Evolutionary conservation across 2,888 invertebrate species (phyloP), one percentile per base, ranked within the genome.

Genomic region (Perizoma affinitatum): DNA sequence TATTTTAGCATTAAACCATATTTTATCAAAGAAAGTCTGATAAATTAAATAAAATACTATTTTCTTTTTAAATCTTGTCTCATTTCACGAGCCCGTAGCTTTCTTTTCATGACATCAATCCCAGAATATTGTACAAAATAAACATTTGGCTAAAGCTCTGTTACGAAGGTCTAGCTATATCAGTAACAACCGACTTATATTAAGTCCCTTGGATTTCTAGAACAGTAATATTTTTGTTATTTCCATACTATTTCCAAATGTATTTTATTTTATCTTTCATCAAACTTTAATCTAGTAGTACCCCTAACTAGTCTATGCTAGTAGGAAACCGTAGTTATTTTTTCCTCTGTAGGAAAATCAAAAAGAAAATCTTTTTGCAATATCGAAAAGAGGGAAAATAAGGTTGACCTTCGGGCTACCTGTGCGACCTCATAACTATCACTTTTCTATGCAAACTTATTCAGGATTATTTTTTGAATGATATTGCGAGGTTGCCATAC

Each of bases 401-500:
- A 50, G 59, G 44, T 53, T 53, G 67, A 57, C 62, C 57, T 62
- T 11, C 33, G 61, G 33, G 49, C 45, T 52, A 61, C 64, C 67
- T 68, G 57, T 42, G 61, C 53, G 59, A 56, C 49, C 65, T 65
- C 65, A 61, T 63, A 58, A 63, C 69, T 62, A 65, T 65, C 63
- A 50, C 58, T 53, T 55, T 60, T 44, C 55, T 46, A 45, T 44
- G 57, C 51, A 48, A 55, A 66, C 65, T 62, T 65, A 60, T 54
- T 61, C 62, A 40, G 41, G 61, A 57, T 56, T 68, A 66, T 61
- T 68, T 66, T 68, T 65, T 65, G 61, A 69, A 67, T 65, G 66
- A 66, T 61, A 64, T 42, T 38, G 11, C 52, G 38, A 9, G 38
- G 35, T 22, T 22, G 36, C 42, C 36, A 36, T 7, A 35, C 49